phyloP scores from a whole-genome alignment of 2,888 invertebrate genomes.

The Arge pagana region DNA sequence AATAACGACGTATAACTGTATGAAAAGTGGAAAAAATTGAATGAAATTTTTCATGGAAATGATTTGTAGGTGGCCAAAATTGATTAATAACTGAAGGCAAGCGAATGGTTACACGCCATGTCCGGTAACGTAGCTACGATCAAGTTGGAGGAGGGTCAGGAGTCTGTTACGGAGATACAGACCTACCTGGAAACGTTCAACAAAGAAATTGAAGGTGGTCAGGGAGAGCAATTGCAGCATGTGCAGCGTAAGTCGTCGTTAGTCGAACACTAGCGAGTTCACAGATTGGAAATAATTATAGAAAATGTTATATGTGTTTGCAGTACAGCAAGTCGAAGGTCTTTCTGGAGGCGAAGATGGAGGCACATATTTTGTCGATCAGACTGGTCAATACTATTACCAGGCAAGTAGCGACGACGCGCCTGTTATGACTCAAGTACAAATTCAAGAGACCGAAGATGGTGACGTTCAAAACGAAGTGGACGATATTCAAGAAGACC shows the following conservation, averaged over 20 bases:
- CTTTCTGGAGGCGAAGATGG: conserved; percentile 62
- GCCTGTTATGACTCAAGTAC: conserved; percentile 68
- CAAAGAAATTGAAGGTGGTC: conserved; percentile 73
- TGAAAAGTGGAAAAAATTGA: not conserved
- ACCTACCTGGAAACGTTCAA: conserved; percentile 82
- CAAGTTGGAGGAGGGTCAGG: conserved; percentile 55
- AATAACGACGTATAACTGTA: no score
- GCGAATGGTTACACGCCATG: conserved; percentile 37
- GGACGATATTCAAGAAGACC: conserved; percentile 53
- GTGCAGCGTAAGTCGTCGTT: conserved; percentile 53
- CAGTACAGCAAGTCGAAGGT: conserved; percentile 56
- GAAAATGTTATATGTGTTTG: not conserved
- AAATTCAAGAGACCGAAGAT: conserved; percentile 58
- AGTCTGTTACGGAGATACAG: conserved; percentile 73
- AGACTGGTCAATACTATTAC: conserved; percentile 82
- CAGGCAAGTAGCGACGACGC: conserved; percentile 71
- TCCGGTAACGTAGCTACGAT: conserved; percentile 52
- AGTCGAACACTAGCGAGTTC: no score
- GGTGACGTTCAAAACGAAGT: conserved; percentile 47
- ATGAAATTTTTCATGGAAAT: no score
- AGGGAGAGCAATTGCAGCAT: conserved; percentile 56
- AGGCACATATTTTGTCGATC: conserved; percentile 81
- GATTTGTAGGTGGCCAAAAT: conserved; percentile 1
- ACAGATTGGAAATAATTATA: not conserved
- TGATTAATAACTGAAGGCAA: not conserved